Evolutionary conservation across 2,113 vertebrate species (phyloP), one percentile per base, ranked within the genome.

Genomic region (Egretta garzetta): DNA sequence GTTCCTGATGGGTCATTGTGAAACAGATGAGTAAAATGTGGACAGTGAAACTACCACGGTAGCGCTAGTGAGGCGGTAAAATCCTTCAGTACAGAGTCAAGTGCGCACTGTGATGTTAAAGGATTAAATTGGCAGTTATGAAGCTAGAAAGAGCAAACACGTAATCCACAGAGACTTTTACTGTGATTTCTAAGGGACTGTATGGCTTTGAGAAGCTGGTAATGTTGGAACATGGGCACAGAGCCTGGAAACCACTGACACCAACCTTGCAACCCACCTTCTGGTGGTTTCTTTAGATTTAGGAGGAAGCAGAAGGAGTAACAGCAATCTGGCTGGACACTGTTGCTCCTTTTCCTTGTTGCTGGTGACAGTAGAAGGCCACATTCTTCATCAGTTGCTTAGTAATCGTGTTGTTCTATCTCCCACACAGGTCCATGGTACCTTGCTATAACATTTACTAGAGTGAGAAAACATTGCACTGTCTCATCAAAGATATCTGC

Each of bases 311-410:
- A 93, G 37, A 41, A 88, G 41, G 50, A 80, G 70, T 80, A 94
- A 30, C 59, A 43, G 32, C 53, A 58, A 2, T 75, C 53, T 80
- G 47, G 16, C 47, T 89, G 86, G 60, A 79, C 23, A 8, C 11
- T 67, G 33, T 45, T 93, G 82, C 60, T 94, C 79, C 52, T 90
- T 79, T 94, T 74, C 85, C 71, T 10, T 47, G 30, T 37, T 81
- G 30, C 12, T 86, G 80, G 32, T 74, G 41, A 26, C 32, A 63
- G 62, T 30, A 80, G 68, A 59, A 88, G 12, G 47, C 30, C 18
- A 55, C 8, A 22, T 68, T 77, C 63, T 71, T 70, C n/a, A 43
- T 81, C 49, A 63, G 52, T 63, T 89, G 64, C 52, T 92, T 53
- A 68, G 72, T 85, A 86, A 68, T 89, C 1, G 1, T 80, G 47